Conservation (phyloP, 2,113 vertebrate genomes). For the Sinocyclocheilus rhinocerous region DNA sequence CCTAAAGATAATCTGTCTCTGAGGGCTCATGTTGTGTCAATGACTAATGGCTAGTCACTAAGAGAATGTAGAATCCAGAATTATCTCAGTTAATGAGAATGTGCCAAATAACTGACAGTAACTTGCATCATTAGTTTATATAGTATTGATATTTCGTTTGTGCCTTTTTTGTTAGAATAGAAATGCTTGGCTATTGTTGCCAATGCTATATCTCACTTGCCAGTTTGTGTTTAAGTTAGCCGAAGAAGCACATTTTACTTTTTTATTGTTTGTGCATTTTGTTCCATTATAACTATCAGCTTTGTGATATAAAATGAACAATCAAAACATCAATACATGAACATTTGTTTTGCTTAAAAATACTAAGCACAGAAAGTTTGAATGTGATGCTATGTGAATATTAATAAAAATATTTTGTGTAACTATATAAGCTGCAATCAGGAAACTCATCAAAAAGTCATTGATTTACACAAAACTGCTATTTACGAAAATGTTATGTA, state of each 20-base stretch:
- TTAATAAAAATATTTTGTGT: neutral
- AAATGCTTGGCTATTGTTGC: slow-evolving; percentile 1
- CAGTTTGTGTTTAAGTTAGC: slow-evolving; percentile 17
- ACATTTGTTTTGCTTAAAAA: neutral
- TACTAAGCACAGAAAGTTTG: slow-evolving; percentile 5
- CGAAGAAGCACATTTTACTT: neutral
- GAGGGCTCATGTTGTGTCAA: neutral
- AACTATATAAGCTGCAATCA: neutral
- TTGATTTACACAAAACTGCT: neutral
- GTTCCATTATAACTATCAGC: neutral
- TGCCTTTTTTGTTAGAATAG: neutral
- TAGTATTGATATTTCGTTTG: slow-evolving; percentile 4
- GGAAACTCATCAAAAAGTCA: neutral
- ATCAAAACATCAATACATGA: neutral
- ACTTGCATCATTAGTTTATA: neutral
- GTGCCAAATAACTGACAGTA: slow-evolving; percentile 6
- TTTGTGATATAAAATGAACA: slow-evolving; percentile 8
- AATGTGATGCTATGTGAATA: slow-evolving; percentile 15
- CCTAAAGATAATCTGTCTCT: neutral
- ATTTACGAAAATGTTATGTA: slow-evolving; percentile 3
- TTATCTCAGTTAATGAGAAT: neutral
- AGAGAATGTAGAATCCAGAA: neutral
- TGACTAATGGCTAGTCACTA: no score
- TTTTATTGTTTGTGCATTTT: neutral
- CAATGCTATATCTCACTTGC: slow-evolving; percentile 13